Evolutionary conservation across 1,140 invertebrate genomes (phyloP), one percentile per base, ranked within the genome.

Genomic region (Hypsibius dujardini): DNA sequence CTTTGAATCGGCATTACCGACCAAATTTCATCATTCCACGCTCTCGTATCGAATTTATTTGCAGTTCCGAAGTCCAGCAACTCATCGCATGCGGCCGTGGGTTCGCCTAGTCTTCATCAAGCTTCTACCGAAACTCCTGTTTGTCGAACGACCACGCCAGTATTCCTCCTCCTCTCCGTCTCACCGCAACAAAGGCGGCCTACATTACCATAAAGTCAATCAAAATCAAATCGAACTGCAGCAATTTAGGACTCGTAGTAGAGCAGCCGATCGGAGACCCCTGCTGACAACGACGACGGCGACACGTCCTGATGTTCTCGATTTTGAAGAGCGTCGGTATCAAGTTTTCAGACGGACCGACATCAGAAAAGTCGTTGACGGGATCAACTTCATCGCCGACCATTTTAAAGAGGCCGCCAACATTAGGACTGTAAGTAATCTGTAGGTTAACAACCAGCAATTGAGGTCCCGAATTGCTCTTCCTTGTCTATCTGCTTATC

Each of bases 71-170:
- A 96, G 96, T 77, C 95, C 96, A 1, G 92, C 92, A 74, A 98
- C 95, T 0, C 95, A 99, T 79, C 89, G 90, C 79, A 95, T 97
- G 90, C 86, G 89, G 0, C 88, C 88, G 0, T 94, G 91, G 90
- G 87, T 94, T 2, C 82, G 90, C 62, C 85, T 84, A 72, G 85
- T 95, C 73, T 96, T 96, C 79, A 90, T 92, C 75, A 85, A 88
- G 74, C 84, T 85, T 69, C 80, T 94, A 15, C 90, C 91, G 0
- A 90, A 88, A 74, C 76, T 92, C 28, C 79, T 94, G 2, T 78
- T 90, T 47, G 93, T 94, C 90, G 81, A 89, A 70, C 72, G 71
- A 67, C 62, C 62, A 67, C 7, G 62, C n/a, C 7, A 56, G 28
- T 28, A 28, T 28, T 28, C 28, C 28, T 28, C 28, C 28, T 28